These are phyloP conservation scores for Pseudocheirus occidentalis DNA, from an alignment of 2,797 vertebrate genomes.

Conservation along the genomic window DNA sequence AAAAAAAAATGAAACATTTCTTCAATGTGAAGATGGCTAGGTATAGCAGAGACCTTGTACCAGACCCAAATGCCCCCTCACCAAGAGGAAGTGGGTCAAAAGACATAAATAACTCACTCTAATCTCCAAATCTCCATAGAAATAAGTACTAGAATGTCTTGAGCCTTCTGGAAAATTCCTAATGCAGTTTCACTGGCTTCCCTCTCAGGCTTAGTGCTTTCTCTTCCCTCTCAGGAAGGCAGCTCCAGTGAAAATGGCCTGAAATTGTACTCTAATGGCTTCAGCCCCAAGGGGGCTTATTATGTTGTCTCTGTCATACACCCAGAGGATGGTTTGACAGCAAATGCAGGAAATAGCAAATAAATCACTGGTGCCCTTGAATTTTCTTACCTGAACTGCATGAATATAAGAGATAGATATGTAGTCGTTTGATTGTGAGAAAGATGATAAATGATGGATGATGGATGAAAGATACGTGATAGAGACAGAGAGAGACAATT, in stretches of 20 bases:
- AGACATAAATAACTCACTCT: neutral
- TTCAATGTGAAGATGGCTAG: neutral
- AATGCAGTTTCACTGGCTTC: conserved; percentile 38
- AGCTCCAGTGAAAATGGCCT: conserved; percentile 57
- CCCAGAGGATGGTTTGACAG: conserved; percentile 44
- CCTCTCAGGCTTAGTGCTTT: conserved; percentile 23
- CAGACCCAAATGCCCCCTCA: neutral
- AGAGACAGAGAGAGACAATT: neutral
- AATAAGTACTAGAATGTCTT: conserved; percentile 30
- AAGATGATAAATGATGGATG: neutral
- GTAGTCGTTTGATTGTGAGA: neutral
- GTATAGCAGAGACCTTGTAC: neutral
- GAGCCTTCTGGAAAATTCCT: conserved; percentile 26
- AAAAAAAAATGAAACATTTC: conserved; percentile 13
- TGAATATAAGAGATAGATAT: neutral
- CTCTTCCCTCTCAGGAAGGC: conserved; percentile 38
- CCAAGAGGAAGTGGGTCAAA: conserved; percentile 6
- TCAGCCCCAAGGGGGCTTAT: conserved; percentile 42
- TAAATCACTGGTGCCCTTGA: neutral
- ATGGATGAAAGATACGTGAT: neutral
- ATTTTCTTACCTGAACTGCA: conserved; percentile 44
- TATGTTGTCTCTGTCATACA: conserved; percentile 34
- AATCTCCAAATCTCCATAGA: conserved; percentile 40
- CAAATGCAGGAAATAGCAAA: conserved; percentile 41
- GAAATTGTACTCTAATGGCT: conserved; percentile 68